These are phyloP conservation scores for Steinernema carpocapsae DNA, from an alignment of 2,888 invertebrate species.

Conservation along the genomic window DNA sequence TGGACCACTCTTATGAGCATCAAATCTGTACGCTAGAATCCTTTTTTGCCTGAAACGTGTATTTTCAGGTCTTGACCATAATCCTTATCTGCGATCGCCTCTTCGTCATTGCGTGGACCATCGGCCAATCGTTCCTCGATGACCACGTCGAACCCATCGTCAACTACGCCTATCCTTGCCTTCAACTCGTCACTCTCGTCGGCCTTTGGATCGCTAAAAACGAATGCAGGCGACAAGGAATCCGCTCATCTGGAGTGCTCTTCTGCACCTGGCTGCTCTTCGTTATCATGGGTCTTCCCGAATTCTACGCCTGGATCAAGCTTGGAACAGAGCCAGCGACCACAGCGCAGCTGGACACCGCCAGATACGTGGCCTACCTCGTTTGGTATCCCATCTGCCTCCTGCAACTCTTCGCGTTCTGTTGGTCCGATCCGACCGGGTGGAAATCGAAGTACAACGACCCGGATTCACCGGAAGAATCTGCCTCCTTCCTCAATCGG, in stretches of 20 bases:
- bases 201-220: slow-evolving; percentile 41
- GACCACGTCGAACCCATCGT: slow-evolving; percentile 52
- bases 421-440: slow-evolving; percentile 1
- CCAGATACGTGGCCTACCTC: slow-evolving; percentile 59
- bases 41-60: slow-evolving; percentile 26
- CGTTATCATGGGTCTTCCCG: slow-evolving; percentile 76
- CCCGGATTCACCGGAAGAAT: slow-evolving; percentile 56
- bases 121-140: slow-evolving; percentile 55
- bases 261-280: slow-evolving; percentile 89
- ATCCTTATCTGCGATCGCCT: slow-evolving; percentile 49
- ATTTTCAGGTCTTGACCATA: slow-evolving; percentile 48
- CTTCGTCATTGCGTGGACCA: slow-evolving; percentile 50
- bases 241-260: slow-evolving; percentile 85
- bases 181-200: slow-evolving; percentile 58
- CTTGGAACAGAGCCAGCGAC: slow-evolving; percentile 60
- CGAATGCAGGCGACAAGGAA: slow-evolving; percentile 79
- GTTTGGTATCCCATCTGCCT: slow-evolving; percentile 62
- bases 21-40: slow-evolving; percentile 59
- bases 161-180: slow-evolving; percentile 58
- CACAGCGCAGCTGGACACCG: slow-evolving; percentile 54
- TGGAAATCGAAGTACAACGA: slow-evolving; percentile 37
- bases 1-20: slow-evolving; percentile 59
- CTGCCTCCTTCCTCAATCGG: slow-evolving; percentile 60
- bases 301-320: slow-evolving; percentile 64
- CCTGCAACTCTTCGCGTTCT: slow-evolving; percentile 48